phyloP scores from a whole-genome alignment of 2,888 invertebrate species.

The Boloria euphrosyne region DNA sequence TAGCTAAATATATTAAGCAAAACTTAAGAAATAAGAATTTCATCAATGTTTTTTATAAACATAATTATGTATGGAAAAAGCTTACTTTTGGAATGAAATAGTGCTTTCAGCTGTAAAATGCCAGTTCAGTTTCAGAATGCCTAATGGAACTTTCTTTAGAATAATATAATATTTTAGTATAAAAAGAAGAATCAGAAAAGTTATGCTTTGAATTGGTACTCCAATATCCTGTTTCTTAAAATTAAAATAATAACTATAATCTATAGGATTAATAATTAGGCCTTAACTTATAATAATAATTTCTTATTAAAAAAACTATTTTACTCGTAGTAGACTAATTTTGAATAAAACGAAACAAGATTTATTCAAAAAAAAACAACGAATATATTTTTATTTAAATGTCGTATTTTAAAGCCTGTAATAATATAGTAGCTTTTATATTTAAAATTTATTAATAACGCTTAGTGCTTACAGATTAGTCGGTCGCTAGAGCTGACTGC shows the following conservation, averaged over 20 bases:
- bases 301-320: too few species aligned
- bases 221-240: neutral
- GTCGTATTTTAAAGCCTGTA: too few species aligned
- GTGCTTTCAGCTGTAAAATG: neutral
- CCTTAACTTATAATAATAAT: too few species aligned
- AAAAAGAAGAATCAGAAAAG: neutral
- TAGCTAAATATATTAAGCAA: neutral
- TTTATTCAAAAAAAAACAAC: too few species aligned
- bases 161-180: conserved; percentile 5
- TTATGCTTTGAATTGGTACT: neutral
- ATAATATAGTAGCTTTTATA: neutral
- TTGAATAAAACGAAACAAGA: too few species aligned
- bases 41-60: neutral
- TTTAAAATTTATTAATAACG: neutral
- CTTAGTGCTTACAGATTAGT: neutral
- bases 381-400: too few species aligned
- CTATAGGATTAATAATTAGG: too few species aligned
- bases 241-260: too few species aligned
- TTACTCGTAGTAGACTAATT: too few species aligned
- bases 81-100: neutral
- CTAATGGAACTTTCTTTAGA: conserved; percentile 3
- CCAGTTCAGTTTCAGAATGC: neutral
- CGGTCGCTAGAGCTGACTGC: conserved; percentile 9
- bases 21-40: neutral
- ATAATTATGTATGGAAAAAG: neutral